Base-by-base conservation (phyloP, 2,888 invertebrate species). In the Archips crataeganus region DNA sequence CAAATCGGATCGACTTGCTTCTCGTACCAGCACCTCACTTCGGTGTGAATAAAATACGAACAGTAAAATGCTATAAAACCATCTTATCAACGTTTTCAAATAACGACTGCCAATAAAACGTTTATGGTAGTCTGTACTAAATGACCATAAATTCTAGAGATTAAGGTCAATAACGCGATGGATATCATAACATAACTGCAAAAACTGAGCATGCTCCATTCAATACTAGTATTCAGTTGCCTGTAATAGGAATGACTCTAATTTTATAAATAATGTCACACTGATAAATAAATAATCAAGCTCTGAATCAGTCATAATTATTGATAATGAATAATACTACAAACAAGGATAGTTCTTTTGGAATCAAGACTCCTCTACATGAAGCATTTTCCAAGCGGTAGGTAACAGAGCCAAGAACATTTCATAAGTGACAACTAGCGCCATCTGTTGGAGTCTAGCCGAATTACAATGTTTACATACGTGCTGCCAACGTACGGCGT, bases 111-210 rank as follows among this genome's bases (percentile, higher is more conserved):
- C 87, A 90, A 91, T 92, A 92, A 92, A 91, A 91, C 90, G 84
- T 89, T 90, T 91, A 93, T 90, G 89, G 90, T 85, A 87, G 85
- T 89, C 80, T 86, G 89, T 86, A 88, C 89, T 87, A 85, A 89
- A 91, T 91, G 89, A 87, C 89, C 89, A 90, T 93, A 92, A 90
- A 92, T 92, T 91, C 86, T 87, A 83, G 84, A 91, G 91, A 92
- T 92, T 93, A 92, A 91, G 91, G 92, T 91, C 92, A 92, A 92
- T 91, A 92, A 86, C 88, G 89, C 90, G 85, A 89, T 89, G 87
- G 84, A 89, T 90, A 91, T 90, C 88, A 91, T 90, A 90, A 89
- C 88, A 90, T 90, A 90, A 89, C 88, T 86, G 85, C 89, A 83
- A 86, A 85, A 87, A 87, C 88, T 87, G 83, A 80, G 77, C 77